Percentiles rank a stretch among this genome's conserved stretches.
phyloP scores from a whole-genome alignment of 2,113 vertebrate species.

The Chrysochloris asiatica region DNA sequence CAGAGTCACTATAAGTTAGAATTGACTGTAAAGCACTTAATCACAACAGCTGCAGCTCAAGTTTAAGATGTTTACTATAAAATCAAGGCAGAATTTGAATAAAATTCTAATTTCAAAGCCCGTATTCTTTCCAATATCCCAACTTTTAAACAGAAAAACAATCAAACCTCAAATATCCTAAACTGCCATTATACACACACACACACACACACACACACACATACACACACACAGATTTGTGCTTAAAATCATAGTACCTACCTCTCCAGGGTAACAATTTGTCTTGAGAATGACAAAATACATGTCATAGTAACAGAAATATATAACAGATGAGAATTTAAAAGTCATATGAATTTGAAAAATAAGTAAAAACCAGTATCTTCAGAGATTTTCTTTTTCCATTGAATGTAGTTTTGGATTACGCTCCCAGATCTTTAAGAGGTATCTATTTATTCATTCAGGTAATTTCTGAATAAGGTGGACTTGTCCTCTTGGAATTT shows the following conservation, averaged over 20 bases:
- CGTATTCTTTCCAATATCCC: neutral
- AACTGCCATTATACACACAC: neutral
- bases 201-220: neutral
- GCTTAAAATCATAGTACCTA: neutral
- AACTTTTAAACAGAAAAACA: neutral
- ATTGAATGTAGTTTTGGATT: neutral
- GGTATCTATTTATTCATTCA: neutral
- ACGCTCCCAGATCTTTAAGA: neutral
- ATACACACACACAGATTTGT: neutral
- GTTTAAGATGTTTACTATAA: slow-evolving; percentile 39
- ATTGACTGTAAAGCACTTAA: too few relatives aligned
- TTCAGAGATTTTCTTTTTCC: slow-evolving; percentile 20
- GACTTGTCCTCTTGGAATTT: neutral
- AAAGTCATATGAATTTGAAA: slow-evolving; percentile 31
- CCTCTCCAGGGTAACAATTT: neutral
- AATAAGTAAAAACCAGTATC: neutral
- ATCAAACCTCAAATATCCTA: neutral
- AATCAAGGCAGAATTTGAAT: slow-evolving; percentile 38
- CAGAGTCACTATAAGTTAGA: too few relatives aligned
- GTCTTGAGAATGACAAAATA: slow-evolving; percentile 5
- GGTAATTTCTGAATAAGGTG: slow-evolving; percentile 32
- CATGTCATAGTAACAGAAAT: neutral
- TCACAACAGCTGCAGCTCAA: neutral
- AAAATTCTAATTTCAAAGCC: slow-evolving; percentile 15
- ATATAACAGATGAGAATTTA: neutral